Evolutionary conservation across 2,797 vertebrate genomes (phyloP), one percentile per base, ranked within the genome.

Genomic region (Meriones psammophilus): DNA sequence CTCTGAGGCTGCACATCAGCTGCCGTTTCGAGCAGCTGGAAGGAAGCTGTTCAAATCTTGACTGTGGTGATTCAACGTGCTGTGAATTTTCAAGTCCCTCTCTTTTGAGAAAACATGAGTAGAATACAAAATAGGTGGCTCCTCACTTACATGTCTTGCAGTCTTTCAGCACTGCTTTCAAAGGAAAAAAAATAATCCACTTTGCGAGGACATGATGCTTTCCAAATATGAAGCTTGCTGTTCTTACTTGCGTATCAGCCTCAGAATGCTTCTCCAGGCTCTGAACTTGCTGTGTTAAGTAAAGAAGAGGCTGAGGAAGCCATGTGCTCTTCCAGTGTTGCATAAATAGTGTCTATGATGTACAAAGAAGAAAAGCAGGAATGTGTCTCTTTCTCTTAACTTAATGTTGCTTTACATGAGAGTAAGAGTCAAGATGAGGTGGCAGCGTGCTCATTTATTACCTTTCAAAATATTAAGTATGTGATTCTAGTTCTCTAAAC

Each of bases 161-260:
- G 74, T 92, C 92, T 95, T 93, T 96, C 54, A 69, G 74, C 60
- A 62, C 3, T 88, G 0, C 94, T 97, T 97, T 96, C 89, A 76
- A 83, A 96, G 79, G 15, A 74, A 86, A 91, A 79, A 87, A 94
- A 33, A 26, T 6, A 69, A 77, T 73, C 66, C 24, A 74, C 30
- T 94, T 88, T 81, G 87, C 62, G 46, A 73, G 93, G 93, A 90
- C 60, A 20, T 4, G 39, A n/a, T 71, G 79, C 92, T 90, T 74
- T 74, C 2, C 56, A 58, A 96, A 94, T 69, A 2, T 0, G 42
- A 58, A 88, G 17, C 68, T 91, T 88, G 73, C 4, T 39, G 22
- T 84, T 92, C 2, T 81, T 74, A 81, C 97, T 93, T 92, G 36
- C 64, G 89, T 94, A 7, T 15, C 2, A 77, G 26, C 18, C 69